Conservation (phyloP, 2,797 vertebrate species). For the Peromyscus aztecus region DNA sequence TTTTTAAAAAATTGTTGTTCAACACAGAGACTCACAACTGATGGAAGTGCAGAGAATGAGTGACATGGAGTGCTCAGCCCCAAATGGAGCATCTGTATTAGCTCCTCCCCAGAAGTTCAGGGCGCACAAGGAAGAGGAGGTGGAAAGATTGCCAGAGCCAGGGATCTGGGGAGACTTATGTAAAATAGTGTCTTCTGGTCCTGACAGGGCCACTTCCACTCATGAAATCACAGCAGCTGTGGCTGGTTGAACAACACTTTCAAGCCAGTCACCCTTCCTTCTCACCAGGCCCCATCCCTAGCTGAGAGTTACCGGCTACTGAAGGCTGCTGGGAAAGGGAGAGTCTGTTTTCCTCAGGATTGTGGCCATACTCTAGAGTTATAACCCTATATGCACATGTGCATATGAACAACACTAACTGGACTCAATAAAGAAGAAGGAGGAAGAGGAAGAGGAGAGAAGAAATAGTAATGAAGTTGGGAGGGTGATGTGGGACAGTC, state of each 20-base stretch:
- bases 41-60: not conserved
- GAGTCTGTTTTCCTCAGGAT: not conserved
- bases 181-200: not conserved
- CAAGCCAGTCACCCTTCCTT: not conserved
- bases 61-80: not conserved
- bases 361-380: not conserved
- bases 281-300: not conserved
- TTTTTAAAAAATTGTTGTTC: not conserved
- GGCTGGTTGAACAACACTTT: not conserved
- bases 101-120: not conserved
- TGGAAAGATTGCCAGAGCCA: not conserved
- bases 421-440: not conserved
- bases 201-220: not conserved
- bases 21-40: not conserved
- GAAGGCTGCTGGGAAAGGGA: not conserved
- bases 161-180: not conserved
- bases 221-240: not conserved
- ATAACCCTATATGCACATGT: not conserved
- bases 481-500: not conserved
- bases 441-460: not conserved
- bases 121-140: not conserved
- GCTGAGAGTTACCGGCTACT: not conserved
- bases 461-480: not conserved
- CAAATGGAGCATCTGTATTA: not conserved
- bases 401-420: not conserved